Evolutionary conservation across 2,888 invertebrate species (phyloP), one percentile per base, ranked within the genome.

Genomic region (Synanthedon tipuliformis): DNA sequence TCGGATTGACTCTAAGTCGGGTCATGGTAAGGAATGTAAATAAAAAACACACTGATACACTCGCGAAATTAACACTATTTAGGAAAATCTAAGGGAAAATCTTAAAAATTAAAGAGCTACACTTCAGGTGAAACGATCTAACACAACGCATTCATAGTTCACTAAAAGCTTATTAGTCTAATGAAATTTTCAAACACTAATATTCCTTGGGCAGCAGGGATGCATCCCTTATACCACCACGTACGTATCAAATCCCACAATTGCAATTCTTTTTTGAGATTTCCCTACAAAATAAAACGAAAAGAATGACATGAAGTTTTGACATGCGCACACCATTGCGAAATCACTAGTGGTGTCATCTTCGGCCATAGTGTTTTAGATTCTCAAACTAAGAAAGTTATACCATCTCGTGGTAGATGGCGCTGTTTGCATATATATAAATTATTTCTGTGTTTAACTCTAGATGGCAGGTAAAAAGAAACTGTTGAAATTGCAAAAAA

Each of bases 281-380:
- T 75, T 51, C 75, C 34, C 34, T 78, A 76, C 79, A 74, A 83
- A 84, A 78, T 81, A 80, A 81, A 84, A 80, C 75, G 79, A 78
- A 73, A 71, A 73, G 68, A 67, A 79, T 84, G 84, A 84, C 82
- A 82, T 70, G 68, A 78, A 77, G 68, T 81, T 81, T 79, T 84
- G 86, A 85, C 86, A 86, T 86, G 86, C 86, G 86, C 81, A 81
- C 66, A 69, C 64, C 67, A 66, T 70, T 63, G 63, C 64, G 54
- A 65, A 62, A 56, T 10, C 49, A 11, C 23, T 52, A 3, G 51
- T 57, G 58, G 68, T 60, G 76, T 59, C 73, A 72, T 76, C 81
- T 81, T 58, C 55, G 54, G 49, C 49, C 5, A 7, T 10, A 1
- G 8, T 11, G 41, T 41, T 41, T 5, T 4, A 13, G 41, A 41